Percentiles rank a stretch among this genome's conserved stretches.
phyloP scores from a whole-genome alignment of 2,797 vertebrate genomes.

The Meriones psammophilus region DNA sequence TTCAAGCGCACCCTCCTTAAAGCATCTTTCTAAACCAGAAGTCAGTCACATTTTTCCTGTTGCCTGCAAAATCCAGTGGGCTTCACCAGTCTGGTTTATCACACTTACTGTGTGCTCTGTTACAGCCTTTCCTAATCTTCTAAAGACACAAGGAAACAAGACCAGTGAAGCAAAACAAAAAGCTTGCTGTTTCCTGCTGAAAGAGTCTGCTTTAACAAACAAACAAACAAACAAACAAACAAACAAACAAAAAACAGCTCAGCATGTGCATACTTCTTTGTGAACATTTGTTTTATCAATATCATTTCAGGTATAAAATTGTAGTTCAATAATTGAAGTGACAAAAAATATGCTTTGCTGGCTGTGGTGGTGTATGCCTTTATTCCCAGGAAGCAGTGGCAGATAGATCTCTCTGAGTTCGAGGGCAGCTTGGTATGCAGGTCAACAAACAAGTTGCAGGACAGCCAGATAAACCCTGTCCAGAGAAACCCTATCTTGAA shows the following conservation, averaged over 20 bases:
- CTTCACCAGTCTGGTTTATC: not conserved
- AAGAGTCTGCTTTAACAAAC: not conserved
- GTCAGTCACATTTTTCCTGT: not conserved
- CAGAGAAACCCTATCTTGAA: not conserved
- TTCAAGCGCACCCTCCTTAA: not conserved
- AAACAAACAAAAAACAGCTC: not conserved
- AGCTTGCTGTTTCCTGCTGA: not conserved
- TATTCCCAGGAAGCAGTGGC: not conserved
- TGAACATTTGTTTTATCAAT: not conserved
- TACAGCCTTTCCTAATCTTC: not conserved
- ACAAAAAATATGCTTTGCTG: conserved; percentile 1
- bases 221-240: not conserved
- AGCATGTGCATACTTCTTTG: not conserved
- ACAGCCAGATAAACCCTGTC: not conserved
- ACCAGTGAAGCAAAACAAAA: conserved; percentile 15
- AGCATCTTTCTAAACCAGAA: conserved; percentile 45
- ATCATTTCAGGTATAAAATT: conserved; percentile 36
- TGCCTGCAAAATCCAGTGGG: not conserved
- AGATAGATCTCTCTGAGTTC: not conserved
- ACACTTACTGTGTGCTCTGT: not conserved
- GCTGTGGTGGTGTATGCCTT: not conserved
- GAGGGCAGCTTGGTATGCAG: not conserved
- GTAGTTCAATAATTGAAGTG: conserved; percentile 19
- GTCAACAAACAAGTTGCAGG: not conserved
- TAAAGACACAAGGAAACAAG: conserved; percentile 39